Percentiles rank a stretch among this genome's conserved stretches.
Evolutionary conservation across 2,113 vertebrate genomes (phyloP).

Genomic region (Lagopus leucura): DNA sequence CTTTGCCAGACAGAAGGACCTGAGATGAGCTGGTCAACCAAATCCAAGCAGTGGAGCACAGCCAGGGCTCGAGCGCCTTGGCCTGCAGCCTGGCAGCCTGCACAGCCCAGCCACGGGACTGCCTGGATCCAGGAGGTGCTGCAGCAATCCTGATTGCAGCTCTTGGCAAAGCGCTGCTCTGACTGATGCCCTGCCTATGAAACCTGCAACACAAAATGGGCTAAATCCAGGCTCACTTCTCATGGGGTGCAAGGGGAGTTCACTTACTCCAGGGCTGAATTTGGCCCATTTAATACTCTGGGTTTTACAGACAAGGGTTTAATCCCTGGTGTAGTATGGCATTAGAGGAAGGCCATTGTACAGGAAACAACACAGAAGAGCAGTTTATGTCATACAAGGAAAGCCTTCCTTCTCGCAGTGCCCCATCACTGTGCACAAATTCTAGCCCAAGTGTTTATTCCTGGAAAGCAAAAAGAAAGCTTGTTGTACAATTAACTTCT

Average conservation of each 20-base stretch:
- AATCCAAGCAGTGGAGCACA: not conserved
- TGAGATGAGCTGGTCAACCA: slow-evolving; percentile 22
- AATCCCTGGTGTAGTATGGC: not conserved
- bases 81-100: not conserved
- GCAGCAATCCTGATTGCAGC: not conserved
- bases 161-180: not conserved
- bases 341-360: not conserved
- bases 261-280: not conserved
- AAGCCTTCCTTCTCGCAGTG: not conserved
- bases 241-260: not conserved
- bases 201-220: not conserved
- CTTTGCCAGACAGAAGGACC: not conserved
- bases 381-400: not conserved
- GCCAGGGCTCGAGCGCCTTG: not conserved
- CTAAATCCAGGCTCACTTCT: not conserved
- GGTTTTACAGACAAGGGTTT: not conserved
- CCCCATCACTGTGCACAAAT: not conserved
- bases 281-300: not conserved
- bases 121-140: not conserved
- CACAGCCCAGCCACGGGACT: not conserved
- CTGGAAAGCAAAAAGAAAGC: not conserved
- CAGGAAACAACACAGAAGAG: not conserved
- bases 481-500: not conserved
- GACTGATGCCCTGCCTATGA: not conserved
- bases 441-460: not conserved